Percentiles rank a stretch among this genome's conserved stretches.
Evolutionary conservation across 2,113 vertebrate genomes (phyloP).

Genomic region (Chloropsis cyanopogon): DNA sequence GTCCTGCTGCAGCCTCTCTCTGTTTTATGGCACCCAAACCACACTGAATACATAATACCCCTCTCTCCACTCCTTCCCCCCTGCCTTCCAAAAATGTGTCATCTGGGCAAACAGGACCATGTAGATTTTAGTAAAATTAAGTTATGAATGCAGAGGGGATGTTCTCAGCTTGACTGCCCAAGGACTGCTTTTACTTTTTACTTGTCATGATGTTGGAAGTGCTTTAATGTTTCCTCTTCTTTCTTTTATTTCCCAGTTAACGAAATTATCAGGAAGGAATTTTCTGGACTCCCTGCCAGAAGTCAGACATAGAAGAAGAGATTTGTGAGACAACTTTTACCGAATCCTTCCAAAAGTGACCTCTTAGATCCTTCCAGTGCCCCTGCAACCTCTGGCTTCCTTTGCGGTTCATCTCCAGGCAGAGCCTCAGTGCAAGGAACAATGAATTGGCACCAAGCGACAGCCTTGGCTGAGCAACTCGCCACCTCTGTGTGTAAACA

Average conservation of each 20-base stretch:
- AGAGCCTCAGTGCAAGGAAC: constrained; percentile 55
- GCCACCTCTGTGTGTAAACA: constrained; percentile 61
- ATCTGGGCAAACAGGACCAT: background rate
- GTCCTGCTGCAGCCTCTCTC: background rate
- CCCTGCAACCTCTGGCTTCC: constrained; percentile 60
- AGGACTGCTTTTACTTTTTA: background rate
- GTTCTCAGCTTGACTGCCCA: background rate
- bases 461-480: constrained; percentile 42
- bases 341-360: constrained; percentile 53
- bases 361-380: constrained; percentile 56
- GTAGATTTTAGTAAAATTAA: background rate
- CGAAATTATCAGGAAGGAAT: constrained; percentile 98
- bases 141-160: background rate
- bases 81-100: background rate
- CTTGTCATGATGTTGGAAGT: background rate
- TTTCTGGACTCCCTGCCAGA: constrained; percentile 88
- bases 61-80: background rate
- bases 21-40: background rate
- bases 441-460: constrained; percentile 53
- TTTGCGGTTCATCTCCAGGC: constrained; percentile 52
- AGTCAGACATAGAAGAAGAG: constrained; percentile 86
- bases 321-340: constrained; percentile 66
- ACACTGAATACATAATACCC: background rate
- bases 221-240: constrained; percentile 20
- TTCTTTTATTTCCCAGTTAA: constrained; percentile 84